Base-by-base conservation (phyloP, 2,888 invertebrate species). In the Camptogramma bilineatum region DNA sequence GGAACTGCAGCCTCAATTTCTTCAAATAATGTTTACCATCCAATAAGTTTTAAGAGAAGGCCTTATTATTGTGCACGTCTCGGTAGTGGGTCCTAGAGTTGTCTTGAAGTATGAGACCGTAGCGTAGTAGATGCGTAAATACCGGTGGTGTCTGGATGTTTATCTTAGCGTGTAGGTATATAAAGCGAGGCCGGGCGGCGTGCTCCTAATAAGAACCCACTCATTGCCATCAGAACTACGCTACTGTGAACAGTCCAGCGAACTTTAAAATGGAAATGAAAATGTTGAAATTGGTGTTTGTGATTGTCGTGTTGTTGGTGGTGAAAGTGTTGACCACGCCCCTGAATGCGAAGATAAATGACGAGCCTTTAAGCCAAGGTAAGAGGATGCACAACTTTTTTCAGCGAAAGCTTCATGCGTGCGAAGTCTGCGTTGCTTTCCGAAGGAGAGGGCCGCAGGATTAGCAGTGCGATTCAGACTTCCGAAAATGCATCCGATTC, bases 161-260 rank as follows among this genome's bases (percentile, higher is more conserved):
- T 82, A 83, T 83, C 80, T 72, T 71, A 71, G 73, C 71, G 75
- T 76, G 69, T 83, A 24, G 5, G 24, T 34, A 85, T 84, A 84
- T 80, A 66, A 62, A 56, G 46, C 34, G 58, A 24, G 62, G 10
- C 47, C 42, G 19, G 24, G 9, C 58, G 39, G 39, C 53, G 31
- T 19, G 50, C 46, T 48, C 57, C 53, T 52, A 58, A 51, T 61
- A 58, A 50, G 50, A 46, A 50, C 31, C 47, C 39, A 21, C 70
- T 70, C 73, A 71, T 70, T 67, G 64, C 42, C 52, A 28, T 58
- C 52, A 56, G 64, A 61, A 62, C 65, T 59, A 60, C 67, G 59
- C 63, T 69, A n/a, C 52, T 52, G 58, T 62, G 64, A 72, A 65
- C 73, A 63, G 16, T n/a, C 48, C 48, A 19, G 39, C 39, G n/a